Base-by-base conservation (phyloP, 2,797 vertebrate species). In the Thripadectes ignobilis region DNA sequence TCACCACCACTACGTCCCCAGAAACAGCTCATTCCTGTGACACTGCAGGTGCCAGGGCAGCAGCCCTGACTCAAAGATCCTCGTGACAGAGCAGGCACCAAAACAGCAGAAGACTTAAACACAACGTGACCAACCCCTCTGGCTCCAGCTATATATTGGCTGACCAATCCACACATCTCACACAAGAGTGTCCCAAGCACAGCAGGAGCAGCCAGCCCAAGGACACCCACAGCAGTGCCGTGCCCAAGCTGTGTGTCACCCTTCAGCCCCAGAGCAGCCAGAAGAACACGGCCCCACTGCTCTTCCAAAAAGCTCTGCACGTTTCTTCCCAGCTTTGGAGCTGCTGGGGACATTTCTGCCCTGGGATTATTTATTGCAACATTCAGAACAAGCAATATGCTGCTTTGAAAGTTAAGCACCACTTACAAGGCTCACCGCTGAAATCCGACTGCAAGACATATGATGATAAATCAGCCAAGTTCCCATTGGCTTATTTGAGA, bases 181-280 rank as follows among this genome's bases (percentile, higher is more conserved):
- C 48, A 20, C 27, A 32, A 32, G n/a, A 52, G 58, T 2, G 41
- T 5, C 48, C 68, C 1, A 0, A 46, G 20, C 52, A 10, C 59
- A 27, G 55, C 83, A 87, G 38, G 8, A 27, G 61, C 73, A 45
- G 49, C 14, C 23, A 73, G 52, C 23, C 45, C 52, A 18, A 13
- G 1, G 1, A 14, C 0, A 5, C 29, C 49, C 2, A 1, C 8
- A 12, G 59, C 65, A 36, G 18, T 0, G 9, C 52, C 0, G 0
- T 12, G 49, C n/a, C 61, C 2, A 0, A 14, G 10, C 57, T 11
- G 4, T 4, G 0, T 10, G 1, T 14, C 80, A 38, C 15, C n/a
- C 82, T 26, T 5, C 49, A 8, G 38, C 1, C 8, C 4, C 0
- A 52, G 48, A 7, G 45, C 3, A 3, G 34, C 43, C 34, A 48